Evolutionary conservation across 2,888 invertebrate genomes (phyloP).

Genomic region (Leucozona laternaria): DNA sequence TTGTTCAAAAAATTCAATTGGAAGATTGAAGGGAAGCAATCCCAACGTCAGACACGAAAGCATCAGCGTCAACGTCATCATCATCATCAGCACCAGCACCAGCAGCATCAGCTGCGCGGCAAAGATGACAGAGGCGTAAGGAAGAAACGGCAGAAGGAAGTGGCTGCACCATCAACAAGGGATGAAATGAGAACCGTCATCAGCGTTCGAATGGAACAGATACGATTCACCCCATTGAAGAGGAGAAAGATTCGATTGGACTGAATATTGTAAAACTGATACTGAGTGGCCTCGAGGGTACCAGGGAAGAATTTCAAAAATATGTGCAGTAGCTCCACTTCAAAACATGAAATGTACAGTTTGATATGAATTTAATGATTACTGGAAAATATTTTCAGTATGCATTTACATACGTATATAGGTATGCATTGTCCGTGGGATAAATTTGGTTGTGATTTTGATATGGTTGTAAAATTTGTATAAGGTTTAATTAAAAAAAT

Average conservation of each 20-base stretch:
- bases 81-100: not conserved
- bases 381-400: not conserved
- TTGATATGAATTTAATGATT: slow-evolving; percentile 44
- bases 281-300: slow-evolving; percentile 46
- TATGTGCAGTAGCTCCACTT: slow-evolving; percentile 36
- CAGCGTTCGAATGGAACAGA: slow-evolving; percentile 76
- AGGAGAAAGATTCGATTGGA: slow-evolving; percentile 78
- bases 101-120: not conserved
- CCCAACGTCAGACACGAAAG: slow-evolving; percentile 7
- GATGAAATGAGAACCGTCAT: slow-evolving; percentile 57
- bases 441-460: slow-evolving; percentile 6
- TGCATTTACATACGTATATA: not conserved
- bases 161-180: not conserved
- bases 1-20: slow-evolving; percentile 57
- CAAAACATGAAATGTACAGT: not conserved
- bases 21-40: slow-evolving; percentile 11
- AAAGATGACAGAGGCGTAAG: not conserved
- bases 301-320: slow-evolving; percentile 49
- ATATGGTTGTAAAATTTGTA: not conserved
- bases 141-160: not conserved
- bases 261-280: slow-evolving; percentile 39
- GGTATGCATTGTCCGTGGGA: slow-evolving; percentile 4
- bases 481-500: slow-evolving; percentile 5
- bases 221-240: slow-evolving; percentile 81
- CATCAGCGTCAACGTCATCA: not conserved